Conservation (phyloP, 2,113 vertebrate genomes). For the Bos taurus region ARS-UCD2.0 NC_037338.1:53122001-53122500, state of each 20-base stretch:
- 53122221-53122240: background rate
- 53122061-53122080: background rate
- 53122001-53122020: background rate
- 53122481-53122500: background rate
- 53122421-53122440: background rate
- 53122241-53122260: background rate
- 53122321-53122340: background rate
- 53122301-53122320: background rate
- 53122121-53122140: background rate
- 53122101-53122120: background rate
- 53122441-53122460: background rate
- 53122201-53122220: background rate
- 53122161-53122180: background rate
- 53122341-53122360: background rate
- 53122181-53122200: background rate
- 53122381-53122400: background rate
- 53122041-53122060: background rate
- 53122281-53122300: background rate
- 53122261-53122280: background rate
- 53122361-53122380: background rate
- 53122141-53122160: background rate
- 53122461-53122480: background rate
- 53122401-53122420: background rate
- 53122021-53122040: background rate
- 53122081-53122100: background rate